Evolutionary conservation across 2,113 vertebrate genomes (phyloP), one percentile per base, ranked within the genome.

Genomic region (Seriola rivoliana): DNA sequence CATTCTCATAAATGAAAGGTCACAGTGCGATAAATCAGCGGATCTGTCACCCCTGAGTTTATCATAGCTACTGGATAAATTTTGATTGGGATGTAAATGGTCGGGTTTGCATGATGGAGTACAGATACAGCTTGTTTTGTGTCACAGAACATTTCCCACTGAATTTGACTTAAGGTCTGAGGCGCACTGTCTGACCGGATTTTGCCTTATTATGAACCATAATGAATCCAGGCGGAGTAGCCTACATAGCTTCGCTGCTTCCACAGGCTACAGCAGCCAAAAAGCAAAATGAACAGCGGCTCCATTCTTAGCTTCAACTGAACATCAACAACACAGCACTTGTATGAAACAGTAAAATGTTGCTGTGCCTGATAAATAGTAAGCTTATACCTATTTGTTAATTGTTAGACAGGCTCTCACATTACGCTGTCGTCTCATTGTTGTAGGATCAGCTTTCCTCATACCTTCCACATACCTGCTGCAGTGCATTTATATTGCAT

Each of bases 371-470:
- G 8, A 32, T 52, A 16, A 21, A 25, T 21, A 21, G 36, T 73
- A 25, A 58, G 23, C 5, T 58, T 29, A 13, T 58, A 29, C 23
- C 14, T 13, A 14, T 29, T 58, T 16, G 23, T 3, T 36, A 3
- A 36, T 8, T 68, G 71, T 70, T 29, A 59, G 38, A 62, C 40
- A 50, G 57, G 29, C 17, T 87, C 86, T 87, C 69, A 36, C 21
- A n/a, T 88, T 78, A 73, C 83, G 75, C 16, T 36, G n/a, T 59
- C 59, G 17, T 72, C 55, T 46, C 29, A 59, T 54, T 52, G 63
- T 65, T 78, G 66, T 55, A 67, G 83, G 73, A 63, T 91, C 84
- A 69, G 48, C 68, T 88, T 82, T 75, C 82, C 62, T 44, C 34
- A 32, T 57, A 59, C 12, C 48, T 42, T 66, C 32, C 42, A 8